Evolutionary conservation across 2,888 invertebrate species (phyloP).

Genomic region (Margaritifera margaritifera): DNA sequence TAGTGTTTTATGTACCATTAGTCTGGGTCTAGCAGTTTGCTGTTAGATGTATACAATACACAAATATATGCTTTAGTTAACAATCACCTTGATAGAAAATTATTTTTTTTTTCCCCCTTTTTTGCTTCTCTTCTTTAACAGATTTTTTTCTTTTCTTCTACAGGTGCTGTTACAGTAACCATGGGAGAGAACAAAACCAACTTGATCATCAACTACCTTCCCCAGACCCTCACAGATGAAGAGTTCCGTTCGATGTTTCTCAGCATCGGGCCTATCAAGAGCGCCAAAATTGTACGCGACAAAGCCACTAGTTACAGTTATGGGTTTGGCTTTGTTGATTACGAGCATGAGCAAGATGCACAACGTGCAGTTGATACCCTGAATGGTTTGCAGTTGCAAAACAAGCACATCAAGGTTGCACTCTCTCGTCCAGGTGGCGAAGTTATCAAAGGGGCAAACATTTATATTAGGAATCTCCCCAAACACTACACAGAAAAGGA

Average conservation of each 20-base stretch:
- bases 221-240: slow-evolving; percentile 93
- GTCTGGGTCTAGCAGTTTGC: too few species aligned
- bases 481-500: slow-evolving; percentile 79
- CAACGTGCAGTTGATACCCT: slow-evolving; percentile 87
- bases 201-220: slow-evolving; percentile 95
- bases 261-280: slow-evolving; percentile 89
- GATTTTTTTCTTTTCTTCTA: too few species aligned
- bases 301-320: slow-evolving; percentile 90
- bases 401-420: slow-evolving; percentile 94
- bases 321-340: slow-evolving; percentile 97
- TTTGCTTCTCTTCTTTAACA: too few species aligned
- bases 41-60: too few species aligned
- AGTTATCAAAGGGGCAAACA: slow-evolving; percentile 93
- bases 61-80: too few species aligned
- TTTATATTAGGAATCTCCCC: slow-evolving; percentile 93
- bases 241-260: slow-evolving; percentile 91
- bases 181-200: slow-evolving; percentile 77
- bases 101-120: too few species aligned
- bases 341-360: slow-evolving; percentile 88
- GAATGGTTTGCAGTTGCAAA: slow-evolving; percentile 90
- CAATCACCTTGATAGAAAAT: too few species aligned
- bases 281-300: slow-evolving; percentile 82
- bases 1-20: too few species aligned
- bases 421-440: slow-evolving; percentile 93
- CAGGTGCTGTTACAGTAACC: too few species aligned